phyloP scores from a whole-genome alignment of 2,888 invertebrate species.

The Tanypteryx hageni region DNA sequence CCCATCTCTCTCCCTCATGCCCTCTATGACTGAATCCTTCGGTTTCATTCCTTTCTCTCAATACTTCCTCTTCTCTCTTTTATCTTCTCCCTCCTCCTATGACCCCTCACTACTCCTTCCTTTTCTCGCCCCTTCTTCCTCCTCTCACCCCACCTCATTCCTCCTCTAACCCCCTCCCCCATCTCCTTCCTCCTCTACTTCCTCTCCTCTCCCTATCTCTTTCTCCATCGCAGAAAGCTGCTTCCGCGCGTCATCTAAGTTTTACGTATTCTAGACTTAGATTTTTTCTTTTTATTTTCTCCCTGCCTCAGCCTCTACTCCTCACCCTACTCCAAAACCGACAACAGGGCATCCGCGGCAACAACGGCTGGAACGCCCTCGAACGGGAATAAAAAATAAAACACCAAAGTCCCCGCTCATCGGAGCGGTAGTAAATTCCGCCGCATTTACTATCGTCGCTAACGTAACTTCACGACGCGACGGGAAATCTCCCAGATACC shows the following conservation, averaged over 20 bases:
- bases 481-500: conserved; percentile 36
- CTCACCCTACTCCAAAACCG: neutral
- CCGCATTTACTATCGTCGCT: conserved; percentile 50
- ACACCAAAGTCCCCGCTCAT: conserved; percentile 16
- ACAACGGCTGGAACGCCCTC: conserved; percentile 24
- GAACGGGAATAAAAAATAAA: conserved; percentile 29
- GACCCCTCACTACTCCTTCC: neutral
- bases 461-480: conserved; percentile 18
- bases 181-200: neutral
- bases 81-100: neutral
- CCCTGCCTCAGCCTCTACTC: neutral
- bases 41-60: neutral
- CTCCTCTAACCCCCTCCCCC: neutral
- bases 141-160: neutral
- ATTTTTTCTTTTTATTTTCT: neutral
- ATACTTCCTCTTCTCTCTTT: neutral
- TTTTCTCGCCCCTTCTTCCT: neutral
- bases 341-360: conserved; percentile 4
- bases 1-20: too few species aligned
- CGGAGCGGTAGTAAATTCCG: conserved; percentile 55
- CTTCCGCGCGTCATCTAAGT: neutral
- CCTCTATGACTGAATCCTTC: neutral
- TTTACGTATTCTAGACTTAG: neutral
- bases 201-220: neutral
- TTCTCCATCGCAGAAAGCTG: conserved; percentile 15